Base-by-base conservation (phyloP, 2,797 vertebrate genomes). In the Euthynnus affinis region DNA sequence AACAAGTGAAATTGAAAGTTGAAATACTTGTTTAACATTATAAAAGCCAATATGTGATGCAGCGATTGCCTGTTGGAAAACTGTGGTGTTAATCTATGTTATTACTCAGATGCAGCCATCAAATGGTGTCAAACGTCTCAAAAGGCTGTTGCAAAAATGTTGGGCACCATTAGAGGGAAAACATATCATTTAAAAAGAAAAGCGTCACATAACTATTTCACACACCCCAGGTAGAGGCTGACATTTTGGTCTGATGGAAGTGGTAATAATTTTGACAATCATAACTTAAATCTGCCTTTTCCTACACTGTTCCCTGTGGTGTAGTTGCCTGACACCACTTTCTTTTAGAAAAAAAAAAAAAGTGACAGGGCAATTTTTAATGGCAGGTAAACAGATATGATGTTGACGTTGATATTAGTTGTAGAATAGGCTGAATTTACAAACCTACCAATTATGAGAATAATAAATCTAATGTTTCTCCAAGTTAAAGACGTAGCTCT, bases 201-300 rank as follows among this genome's bases (percentile, higher is more conserved):
- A 34, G 40, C 5, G 5, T 68, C 46, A 72, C 14, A 34, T 62
- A 71, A 65, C 29, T 18, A 27, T 75, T 75, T 78, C 56, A 58
- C 5, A 4, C 61, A 64, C 32, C 60, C 18, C 64, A 64, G 56
- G 55, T 63, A 53, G 71, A 72, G 14, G 58, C 42, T 76, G 72
- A 73, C 71, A 74, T 71, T 72, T 71, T 25, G 22, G 10, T 32
- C 22, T 60, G 71, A 79, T 56, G 46, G 52, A 82, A 55, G 60
- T 9, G 18, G 59, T 32, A 64, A 74, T 32, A 61, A 74, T 42
- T 58, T 18, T 71, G 52, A 53, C 34, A 76, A 52, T 56, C 55
- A 13, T 15, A 12, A 46, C 74, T 73, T 80, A 22, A 80, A 75
- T 55, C 51, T 60, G 37, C 22, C 3, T 60, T 71, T 74, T 40